These are phyloP conservation scores for Phyllostomus discolor DNA, from an alignment of 2,113 vertebrate species.

Conservation along the genomic window DNA sequence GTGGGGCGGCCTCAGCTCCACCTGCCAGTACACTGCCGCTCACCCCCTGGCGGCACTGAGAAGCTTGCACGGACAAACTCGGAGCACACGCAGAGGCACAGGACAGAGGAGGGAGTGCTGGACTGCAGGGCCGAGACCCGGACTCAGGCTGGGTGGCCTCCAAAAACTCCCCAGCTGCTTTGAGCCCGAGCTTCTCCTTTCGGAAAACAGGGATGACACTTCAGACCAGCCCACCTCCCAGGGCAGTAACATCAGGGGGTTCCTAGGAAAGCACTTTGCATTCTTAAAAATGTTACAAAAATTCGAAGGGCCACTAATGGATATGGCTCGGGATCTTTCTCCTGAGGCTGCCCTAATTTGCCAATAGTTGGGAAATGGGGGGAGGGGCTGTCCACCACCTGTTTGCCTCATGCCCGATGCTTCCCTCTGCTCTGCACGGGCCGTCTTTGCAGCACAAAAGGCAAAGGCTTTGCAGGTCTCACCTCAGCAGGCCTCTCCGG, in stretches of 20 bases:
- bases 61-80: neutral
- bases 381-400: accelerated
- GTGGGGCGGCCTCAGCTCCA: neutral
- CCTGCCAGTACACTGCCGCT: neutral
- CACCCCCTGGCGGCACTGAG: neutral
- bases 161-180: neutral
- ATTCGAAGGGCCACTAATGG: accelerated
- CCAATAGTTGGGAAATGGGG: neutral
- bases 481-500: neutral
- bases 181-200: neutral
- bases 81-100: neutral
- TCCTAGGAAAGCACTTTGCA: neutral
- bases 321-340: neutral
- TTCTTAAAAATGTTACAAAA: neutral
- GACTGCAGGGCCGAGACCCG: neutral
- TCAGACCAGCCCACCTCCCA: neutral
- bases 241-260: accelerated
- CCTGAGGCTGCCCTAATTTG: neutral
- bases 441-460: neutral
- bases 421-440: neutral
- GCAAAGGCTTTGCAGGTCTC: neutral
- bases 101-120: neutral
- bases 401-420: accelerated
- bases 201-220: neutral
- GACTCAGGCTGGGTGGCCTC: neutral